Conservation (phyloP, 2,888 invertebrate species). For the Nomada ferruginata region DNA sequence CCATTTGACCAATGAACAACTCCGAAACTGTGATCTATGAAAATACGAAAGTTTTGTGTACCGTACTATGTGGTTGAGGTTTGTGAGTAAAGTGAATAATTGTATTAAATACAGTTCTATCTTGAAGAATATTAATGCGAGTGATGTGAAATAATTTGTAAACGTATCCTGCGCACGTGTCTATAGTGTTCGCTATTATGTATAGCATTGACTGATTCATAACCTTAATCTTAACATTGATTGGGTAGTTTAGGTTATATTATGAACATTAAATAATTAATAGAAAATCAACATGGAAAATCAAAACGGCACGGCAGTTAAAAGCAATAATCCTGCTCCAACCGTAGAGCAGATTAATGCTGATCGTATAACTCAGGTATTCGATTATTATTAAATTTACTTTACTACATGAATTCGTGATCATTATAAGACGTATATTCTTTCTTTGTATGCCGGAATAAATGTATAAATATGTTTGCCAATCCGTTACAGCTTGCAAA, state of each 20-base stretch:
- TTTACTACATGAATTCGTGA: not conserved
- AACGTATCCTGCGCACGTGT: not conserved
- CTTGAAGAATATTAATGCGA: not conserved
- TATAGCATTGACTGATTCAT: not conserved
- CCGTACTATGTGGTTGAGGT: not conserved
- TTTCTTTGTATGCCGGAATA: not conserved
- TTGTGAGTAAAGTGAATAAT: conserved; percentile 9
- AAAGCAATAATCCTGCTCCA: conserved; percentile 86
- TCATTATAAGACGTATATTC: not conserved
- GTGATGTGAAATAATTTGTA: not conserved
- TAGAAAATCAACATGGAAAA: conserved; percentile 71
- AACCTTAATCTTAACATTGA: conserved; percentile 13
- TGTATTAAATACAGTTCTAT: not conserved
- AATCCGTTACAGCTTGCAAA: conserved; percentile 90
- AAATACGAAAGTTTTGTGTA: not conserved
- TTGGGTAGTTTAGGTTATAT: conserved; percentile 9
- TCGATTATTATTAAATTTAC: not conserved
- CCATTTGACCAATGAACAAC: conserved; percentile 13
- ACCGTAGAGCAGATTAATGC: conserved; percentile 96
- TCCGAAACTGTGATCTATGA: not conserved
- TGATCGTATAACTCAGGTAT: conserved; percentile 94
- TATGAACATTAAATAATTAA: conserved; percentile 18
- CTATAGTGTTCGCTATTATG: conserved; percentile 5
- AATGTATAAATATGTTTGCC: conserved; percentile 70
- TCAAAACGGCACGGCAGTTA: conserved; percentile 73